phyloP scores from a whole-genome alignment of 2,888 invertebrate species.

The Noctua fimbriata region DNA sequence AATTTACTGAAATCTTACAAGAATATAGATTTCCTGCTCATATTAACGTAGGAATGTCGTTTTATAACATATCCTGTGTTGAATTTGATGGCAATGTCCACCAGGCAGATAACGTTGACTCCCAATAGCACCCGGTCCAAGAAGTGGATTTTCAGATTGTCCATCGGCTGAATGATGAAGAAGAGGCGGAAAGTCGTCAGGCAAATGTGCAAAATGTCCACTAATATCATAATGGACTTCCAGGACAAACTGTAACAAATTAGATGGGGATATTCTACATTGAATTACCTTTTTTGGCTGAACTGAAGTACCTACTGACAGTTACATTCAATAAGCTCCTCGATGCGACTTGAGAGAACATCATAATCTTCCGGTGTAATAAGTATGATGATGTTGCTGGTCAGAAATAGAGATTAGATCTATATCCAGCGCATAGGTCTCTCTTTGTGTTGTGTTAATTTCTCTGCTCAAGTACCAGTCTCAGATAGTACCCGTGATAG shows the following conservation, averaged over 20 bases:
- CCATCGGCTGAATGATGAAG: constrained; percentile 68
- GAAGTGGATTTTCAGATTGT: constrained; percentile 43
- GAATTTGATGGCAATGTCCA: constrained; percentile 78
- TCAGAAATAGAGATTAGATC: background rate
- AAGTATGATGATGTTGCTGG: background rate
- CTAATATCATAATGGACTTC: constrained; percentile 73
- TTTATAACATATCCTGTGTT: constrained; percentile 76
- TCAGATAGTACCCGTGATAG: background rate
- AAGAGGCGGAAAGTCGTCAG: constrained; percentile 73
- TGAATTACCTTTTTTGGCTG: background rate
- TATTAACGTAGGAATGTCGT: constrained; percentile 64
- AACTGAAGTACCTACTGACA: background rate
- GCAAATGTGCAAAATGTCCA: constrained; percentile 73
- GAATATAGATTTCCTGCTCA: constrained; percentile 72
- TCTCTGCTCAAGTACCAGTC: background rate
- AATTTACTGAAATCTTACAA: constrained; percentile 66
- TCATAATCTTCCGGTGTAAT: background rate
- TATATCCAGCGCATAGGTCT: background rate
- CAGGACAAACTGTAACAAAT: constrained; percentile 75
- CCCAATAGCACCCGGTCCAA: constrained; percentile 71
- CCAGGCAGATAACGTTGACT: constrained; percentile 73
- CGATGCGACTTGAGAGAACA: background rate
- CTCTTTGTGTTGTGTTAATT: background rate
- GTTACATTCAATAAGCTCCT: background rate
- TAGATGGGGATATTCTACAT: background rate